Conservation (phyloP, 2,888 invertebrate genomes). For the Cosmia trapezina region DNA sequence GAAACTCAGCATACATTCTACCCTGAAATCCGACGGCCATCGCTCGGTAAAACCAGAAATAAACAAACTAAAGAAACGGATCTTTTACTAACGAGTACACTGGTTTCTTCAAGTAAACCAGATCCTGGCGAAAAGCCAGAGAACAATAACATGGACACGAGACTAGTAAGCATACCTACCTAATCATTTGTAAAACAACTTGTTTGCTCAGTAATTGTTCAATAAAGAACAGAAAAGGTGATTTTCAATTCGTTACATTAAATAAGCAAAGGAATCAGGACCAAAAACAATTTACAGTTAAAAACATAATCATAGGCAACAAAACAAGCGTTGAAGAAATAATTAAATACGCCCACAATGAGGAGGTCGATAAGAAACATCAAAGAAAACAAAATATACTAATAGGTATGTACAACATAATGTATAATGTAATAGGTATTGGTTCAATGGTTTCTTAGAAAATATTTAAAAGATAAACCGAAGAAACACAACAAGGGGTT, state of each 20-base stretch:
- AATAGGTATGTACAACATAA: slow-evolving; percentile 2
- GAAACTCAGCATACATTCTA: not conserved
- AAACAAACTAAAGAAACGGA: slow-evolving; percentile 32
- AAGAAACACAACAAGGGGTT: slow-evolving; percentile 16
- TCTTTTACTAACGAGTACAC: slow-evolving; percentile 41
- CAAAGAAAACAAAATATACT: slow-evolving; percentile 28
- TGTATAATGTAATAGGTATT: slow-evolving; percentile 3
- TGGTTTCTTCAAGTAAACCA: slow-evolving; percentile 40
- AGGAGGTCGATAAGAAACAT: slow-evolving; percentile 23
- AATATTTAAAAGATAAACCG: not conserved
- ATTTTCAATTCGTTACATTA: slow-evolving; percentile 24
- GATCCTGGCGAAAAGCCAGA: slow-evolving; percentile 44
- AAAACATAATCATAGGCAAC: slow-evolving; percentile 13
- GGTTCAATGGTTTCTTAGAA: slow-evolving; percentile 17
- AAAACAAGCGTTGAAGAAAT: slow-evolving; percentile 24
- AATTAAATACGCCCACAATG: slow-evolving; percentile 12
- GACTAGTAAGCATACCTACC: slow-evolving; percentile 32
- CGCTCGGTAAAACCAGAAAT: slow-evolving; percentile 7
- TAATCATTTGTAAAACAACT: slow-evolving; percentile 37
- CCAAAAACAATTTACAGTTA: slow-evolving; percentile 8
- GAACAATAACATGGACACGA: slow-evolving; percentile 26
- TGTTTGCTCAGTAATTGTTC: not conserved
- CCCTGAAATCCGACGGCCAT: slow-evolving; percentile 13
- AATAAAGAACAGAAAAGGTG: slow-evolving; percentile 8
- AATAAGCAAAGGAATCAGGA: slow-evolving; percentile 8